Base-by-base conservation (phyloP, 2,113 vertebrate species). In the Larimichthys crocea region DNA sequence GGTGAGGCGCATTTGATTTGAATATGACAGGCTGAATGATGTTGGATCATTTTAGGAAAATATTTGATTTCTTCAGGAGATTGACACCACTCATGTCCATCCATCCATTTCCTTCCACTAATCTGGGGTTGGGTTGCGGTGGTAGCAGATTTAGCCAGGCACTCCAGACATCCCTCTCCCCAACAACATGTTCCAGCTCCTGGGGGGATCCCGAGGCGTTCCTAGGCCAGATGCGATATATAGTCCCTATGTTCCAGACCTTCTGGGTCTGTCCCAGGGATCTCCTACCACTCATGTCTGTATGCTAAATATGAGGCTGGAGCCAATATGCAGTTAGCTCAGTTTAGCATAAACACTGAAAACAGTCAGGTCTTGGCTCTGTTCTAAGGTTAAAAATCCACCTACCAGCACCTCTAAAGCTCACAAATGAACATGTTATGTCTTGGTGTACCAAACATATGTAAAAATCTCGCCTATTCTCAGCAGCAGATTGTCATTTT, bases 1-100 rank as follows among this genome's bases (percentile, higher is more conserved):
- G 94, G 97, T 97, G 92, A 60, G 79, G 3, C 24, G 3, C 11
- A 2, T 16, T 71, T 48, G 53, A 48, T 59, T 29, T 20, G 8
- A 16, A 15, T 9, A 8, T 10, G n/a, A 4, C 5, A 19, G 57
- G 10, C 29, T 31, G 3, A 2, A 59, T 8, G 35, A 31, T 31
- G 31, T 31, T 31, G 31, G 31, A 8, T 35, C 35, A 35, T 35
- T 35, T 35, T 35, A 7, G 35, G 7, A 26, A 24, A 57, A 29
- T 29, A 16, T 57, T 16, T 4, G 22, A 56, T 56, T 29, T 8
- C 15, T 29, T 29, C 0, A 5, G 0, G 53, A 55, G 53, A 56
- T 35, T 35, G 35, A 8, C 35, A 8, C 35, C 35, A 35, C 35
- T 35, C 35, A 35, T 35, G 35, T 35, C 35, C 35, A 35, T 35